Percentiles rank a stretch among this genome's conserved stretches.
These are phyloP conservation scores for Eulithis prunata DNA, from an alignment of 2,888 invertebrate species.

Conservation along the genomic window DNA sequence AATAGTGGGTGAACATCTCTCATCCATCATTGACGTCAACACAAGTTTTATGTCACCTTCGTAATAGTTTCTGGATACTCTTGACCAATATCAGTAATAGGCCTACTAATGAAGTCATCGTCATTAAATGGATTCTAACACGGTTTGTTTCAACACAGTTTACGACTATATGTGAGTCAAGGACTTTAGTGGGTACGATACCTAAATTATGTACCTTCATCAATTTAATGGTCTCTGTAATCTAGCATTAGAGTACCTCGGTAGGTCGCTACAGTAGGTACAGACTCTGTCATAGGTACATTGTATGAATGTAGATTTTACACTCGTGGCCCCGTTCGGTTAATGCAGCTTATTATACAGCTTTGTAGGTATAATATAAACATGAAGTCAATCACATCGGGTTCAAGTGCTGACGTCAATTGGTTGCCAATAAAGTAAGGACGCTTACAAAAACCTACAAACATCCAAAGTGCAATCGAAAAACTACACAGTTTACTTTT, in stretches of 20 bases:
- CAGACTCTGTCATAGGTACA: constrained; percentile 1
- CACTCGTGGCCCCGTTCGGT: constrained; percentile 14
- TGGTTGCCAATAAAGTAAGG: constrained; percentile 35
- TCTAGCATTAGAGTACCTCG: constrained; percentile 6
- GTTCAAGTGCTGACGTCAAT: constrained; percentile 57
- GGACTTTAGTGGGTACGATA: constrained; percentile 32
- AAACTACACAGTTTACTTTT: not conserved
- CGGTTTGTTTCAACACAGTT: constrained; percentile 28
- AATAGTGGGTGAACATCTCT: not conserved
- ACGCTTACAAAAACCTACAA: not conserved
- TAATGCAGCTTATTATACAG: constrained; percentile 40
- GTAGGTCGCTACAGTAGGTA: not conserved
- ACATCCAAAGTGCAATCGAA: constrained; percentile 19
- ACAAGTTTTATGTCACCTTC: constrained; percentile 16
- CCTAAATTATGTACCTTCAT: constrained; percentile 28
- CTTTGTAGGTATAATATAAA: constrained; percentile 42
- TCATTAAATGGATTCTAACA: constrained; percentile 33
- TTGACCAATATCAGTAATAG: constrained; percentile 37
- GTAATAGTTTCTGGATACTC: constrained; percentile 27
- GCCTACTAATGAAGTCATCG: constrained; percentile 32
- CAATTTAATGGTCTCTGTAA: constrained; percentile 30
- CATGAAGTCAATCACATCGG: constrained; percentile 39
- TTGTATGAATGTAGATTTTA: constrained; percentile 14
- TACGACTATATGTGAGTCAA: constrained; percentile 34
- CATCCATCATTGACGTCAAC: constrained; percentile 1